A percentile compares a stretch with the other conserved stretches of the same genome.
Evolutionary conservation across 2,888 invertebrate species (phyloP).

Genomic region (Heliconius ethilla): DNA sequence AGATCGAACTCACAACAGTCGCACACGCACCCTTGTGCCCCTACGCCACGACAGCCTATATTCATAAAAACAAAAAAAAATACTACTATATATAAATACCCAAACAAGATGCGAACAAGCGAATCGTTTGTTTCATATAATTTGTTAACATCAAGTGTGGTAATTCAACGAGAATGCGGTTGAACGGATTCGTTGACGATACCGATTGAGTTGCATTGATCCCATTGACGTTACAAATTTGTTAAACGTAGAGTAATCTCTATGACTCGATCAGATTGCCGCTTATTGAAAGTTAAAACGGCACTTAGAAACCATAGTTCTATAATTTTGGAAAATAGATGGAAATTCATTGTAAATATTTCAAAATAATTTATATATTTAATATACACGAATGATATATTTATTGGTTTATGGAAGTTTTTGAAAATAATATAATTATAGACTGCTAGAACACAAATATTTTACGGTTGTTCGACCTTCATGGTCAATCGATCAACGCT

Average conservation of each 20-base stretch:
- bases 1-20: no score
- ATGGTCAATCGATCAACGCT: no score
- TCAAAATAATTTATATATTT: no score
- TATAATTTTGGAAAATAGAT: not conserved
- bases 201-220: conserved; percentile 34
- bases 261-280: not conserved
- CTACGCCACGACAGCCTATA: not conserved
- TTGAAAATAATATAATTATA: no score
- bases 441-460: no score
- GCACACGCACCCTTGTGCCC: no score
- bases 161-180: conserved; percentile 14
- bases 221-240: conserved; percentile 16
- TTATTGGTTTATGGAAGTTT: no score
- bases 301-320: not conserved
- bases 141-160: conserved; percentile 15
- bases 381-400: no score
- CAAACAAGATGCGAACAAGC: no score
- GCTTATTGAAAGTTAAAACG: not conserved
- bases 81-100: not conserved
- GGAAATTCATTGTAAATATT: not conserved
- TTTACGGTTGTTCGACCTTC: no score
- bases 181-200: conserved; percentile 31
- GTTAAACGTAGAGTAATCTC: conserved; percentile 27
- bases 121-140: not conserved
- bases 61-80: not conserved